These are phyloP conservation scores for Mirza zaza DNA, from an alignment of 2,113 vertebrate species.

Conservation along the genomic window DNA sequence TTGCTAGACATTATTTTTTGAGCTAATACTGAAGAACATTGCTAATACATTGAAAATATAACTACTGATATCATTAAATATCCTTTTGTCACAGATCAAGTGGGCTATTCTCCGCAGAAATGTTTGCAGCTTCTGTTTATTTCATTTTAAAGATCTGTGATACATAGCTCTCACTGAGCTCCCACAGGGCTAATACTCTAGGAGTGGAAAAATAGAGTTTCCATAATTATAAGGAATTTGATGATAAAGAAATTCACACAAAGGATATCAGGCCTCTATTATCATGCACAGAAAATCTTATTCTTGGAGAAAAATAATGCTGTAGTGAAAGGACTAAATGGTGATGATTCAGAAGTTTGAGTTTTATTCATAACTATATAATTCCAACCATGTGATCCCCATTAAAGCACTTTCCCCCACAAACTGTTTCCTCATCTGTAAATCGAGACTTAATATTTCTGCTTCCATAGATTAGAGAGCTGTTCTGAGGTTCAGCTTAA, in stretches of 20 bases:
- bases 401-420: background rate
- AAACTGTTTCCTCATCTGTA: conserved; percentile 16
- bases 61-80: background rate
- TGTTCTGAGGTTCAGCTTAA: background rate
- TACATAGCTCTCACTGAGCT: background rate
- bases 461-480: background rate
- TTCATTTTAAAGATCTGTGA: conserved; percentile 24
- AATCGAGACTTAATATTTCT: background rate
- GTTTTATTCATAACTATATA: background rate
- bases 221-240: background rate
- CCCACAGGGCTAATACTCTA: background rate
- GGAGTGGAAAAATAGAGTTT: conserved; percentile 26
- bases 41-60: background rate
- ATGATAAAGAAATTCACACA: conserved; percentile 29
- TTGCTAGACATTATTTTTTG: background rate
- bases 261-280: background rate
- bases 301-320: background rate
- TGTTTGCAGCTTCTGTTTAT: background rate
- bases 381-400: background rate
- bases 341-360: background rate
- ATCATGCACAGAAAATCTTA: background rate
- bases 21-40: background rate
- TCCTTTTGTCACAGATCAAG: background rate
- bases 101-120: background rate
- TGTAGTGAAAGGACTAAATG: background rate